Base-by-base conservation (phyloP, 2,113 vertebrate species). In the Rhinopomastus cyanomelas region DNA sequence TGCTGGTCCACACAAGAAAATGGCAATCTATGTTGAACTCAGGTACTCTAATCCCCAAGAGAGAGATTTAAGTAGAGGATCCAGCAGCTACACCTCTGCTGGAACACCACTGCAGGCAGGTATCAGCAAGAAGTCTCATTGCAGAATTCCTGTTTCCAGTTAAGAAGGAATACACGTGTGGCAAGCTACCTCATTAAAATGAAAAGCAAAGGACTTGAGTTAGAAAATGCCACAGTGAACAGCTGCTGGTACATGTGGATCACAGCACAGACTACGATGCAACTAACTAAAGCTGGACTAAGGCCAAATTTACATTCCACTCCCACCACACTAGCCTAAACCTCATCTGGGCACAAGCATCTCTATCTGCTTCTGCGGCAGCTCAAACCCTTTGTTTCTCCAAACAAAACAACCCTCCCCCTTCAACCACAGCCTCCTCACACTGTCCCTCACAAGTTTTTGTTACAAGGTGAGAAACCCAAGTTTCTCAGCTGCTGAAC, bases 271-370 rank as follows among this genome's bases (percentile, higher is more conserved):
- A 20, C 86, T 76, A 22, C 6, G 16, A 72, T 22, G 57, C 86
- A 88, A 86, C 23, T 71, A n/a, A 44, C 69, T 87, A 3, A 79
- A 56, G 18, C 2, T 84, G 84, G 91, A 57, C 32, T 37, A 48
- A 51, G 13, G 78, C 92, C 92, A 92, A 76, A 85, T 76, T 88
- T 88, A 90, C 78, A 88, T 94, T 94, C 84, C 62, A 75, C 39
- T 92, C 32, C 55, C 32, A 57, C 66, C 90, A 93, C 62, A 68
- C 27, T 32, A 42, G 30, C 59, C 55, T 72, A 79, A 94, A 66
- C 36, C 30, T 92, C 69, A 81, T 68, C 65, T 81, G 59, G 37
- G 77, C 81, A 75, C 36, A 73, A 66, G 51, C 53, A 27, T 53
- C 36, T 60, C 62, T 77, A 37, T 60, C 65, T 16, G 4, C 32